Evolutionary conservation across 2,888 invertebrate species (phyloP).

Genomic region (Eristalis tenax): DNA sequence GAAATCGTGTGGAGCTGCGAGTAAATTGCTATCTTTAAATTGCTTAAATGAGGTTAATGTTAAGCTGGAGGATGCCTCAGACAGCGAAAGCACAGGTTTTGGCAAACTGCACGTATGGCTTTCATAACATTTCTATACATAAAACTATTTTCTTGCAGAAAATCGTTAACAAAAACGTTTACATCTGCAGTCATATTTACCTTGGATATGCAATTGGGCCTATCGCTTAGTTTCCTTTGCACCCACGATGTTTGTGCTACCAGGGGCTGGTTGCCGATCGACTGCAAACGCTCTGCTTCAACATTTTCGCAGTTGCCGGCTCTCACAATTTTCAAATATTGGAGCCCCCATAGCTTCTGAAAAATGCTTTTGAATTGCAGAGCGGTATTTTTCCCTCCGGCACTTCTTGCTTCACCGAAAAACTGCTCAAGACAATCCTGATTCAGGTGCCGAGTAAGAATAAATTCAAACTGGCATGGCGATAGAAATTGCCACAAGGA

Average conservation of each 20-base stretch:
- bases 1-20: no score
- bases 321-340: slow-evolving; percentile 2
- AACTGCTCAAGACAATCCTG: background rate
- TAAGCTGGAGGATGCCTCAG: no score
- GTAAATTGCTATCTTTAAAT: no score
- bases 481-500: background rate
- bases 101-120: no score
- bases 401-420: background rate
- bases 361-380: background rate
- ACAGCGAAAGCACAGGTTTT: no score
- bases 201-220: background rate
- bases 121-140: background rate
- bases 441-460: background rate
- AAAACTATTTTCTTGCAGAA: background rate
- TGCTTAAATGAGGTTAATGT: no score
- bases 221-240: background rate
- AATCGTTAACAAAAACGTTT: background rate
- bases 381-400: background rate
- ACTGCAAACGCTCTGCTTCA: background rate
- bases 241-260: background rate
- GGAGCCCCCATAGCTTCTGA: background rate
- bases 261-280: no score
- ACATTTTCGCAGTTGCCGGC: background rate
- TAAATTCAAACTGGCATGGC: background rate
- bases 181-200: background rate